phyloP scores from a whole-genome alignment of 2,888 invertebrate genomes.

The Bombyx huttoni region DNA sequence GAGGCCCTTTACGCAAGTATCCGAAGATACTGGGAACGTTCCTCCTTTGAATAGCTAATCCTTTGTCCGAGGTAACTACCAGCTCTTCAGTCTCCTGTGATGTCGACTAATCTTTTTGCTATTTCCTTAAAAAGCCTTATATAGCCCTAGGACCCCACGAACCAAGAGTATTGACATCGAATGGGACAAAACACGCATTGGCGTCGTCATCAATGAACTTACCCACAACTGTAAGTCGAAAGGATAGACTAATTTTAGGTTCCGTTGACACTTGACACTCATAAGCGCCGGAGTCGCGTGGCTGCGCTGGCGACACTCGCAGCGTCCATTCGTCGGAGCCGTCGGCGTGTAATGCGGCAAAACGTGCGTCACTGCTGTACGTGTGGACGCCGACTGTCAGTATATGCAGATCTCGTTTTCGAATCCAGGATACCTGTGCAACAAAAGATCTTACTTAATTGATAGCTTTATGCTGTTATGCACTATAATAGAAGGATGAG shows the following conservation, averaged over 20 bases:
- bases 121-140: too few relatives aligned
- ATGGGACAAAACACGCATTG: too few relatives aligned
- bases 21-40: too few relatives aligned
- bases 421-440: slow-evolving; percentile 85
- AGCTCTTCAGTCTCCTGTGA: too few relatives aligned
- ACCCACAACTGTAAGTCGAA: slow-evolving; percentile 84
- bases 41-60: too few relatives aligned
- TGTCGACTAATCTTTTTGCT: too few relatives aligned
- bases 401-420: slow-evolving; percentile 84
- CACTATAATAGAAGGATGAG: too few relatives aligned
- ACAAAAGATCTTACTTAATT: background rate
- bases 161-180: too few relatives aligned
- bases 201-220: slow-evolving; percentile 33
- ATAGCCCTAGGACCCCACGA: too few relatives aligned
- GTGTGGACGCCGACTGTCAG: slow-evolving; percentile 75
- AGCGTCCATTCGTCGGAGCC: slow-evolving; percentile 78
- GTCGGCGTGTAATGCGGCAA: slow-evolving; percentile 75
- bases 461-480: too few relatives aligned
- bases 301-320: slow-evolving; percentile 69
- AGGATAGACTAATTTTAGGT: slow-evolving; percentile 85
- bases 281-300: slow-evolving; percentile 88
- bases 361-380: slow-evolving; percentile 77
- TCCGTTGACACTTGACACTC: slow-evolving; percentile 94
- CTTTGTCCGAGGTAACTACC: too few relatives aligned
- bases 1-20: too few relatives aligned